phyloP scores from a whole-genome alignment of 2,888 invertebrate species.

The Xiphydria camelus region DNA sequence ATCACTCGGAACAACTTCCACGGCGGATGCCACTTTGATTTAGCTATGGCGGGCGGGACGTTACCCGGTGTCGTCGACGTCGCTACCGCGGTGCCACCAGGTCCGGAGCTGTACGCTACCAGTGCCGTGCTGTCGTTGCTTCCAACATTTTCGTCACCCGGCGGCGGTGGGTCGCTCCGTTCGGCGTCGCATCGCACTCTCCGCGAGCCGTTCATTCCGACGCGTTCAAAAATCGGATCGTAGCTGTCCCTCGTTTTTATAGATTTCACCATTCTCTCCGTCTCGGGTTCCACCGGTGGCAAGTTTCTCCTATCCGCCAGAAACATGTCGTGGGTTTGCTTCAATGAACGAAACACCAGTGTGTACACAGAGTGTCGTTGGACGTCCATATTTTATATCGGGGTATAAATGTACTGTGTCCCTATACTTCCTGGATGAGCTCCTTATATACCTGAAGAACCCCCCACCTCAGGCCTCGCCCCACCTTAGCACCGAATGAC shows the following conservation, averaged over 20 bases:
- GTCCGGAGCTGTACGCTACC: constrained; percentile 22
- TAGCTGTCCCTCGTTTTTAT: constrained; percentile 86
- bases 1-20: constrained; percentile 98
- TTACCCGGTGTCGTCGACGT: constrained; percentile 2
- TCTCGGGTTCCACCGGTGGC: constrained; percentile 81
- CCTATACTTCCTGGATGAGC: too few relatives aligned
- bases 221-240: constrained; percentile 79
- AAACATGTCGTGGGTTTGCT: constrained; percentile 97
- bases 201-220: constrained; percentile 67
- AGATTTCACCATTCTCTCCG: constrained; percentile 72
- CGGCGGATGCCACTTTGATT: constrained; percentile 98
- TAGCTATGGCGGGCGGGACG: constrained; percentile 80
- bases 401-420: too few relatives aligned
- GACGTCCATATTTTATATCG: too few relatives aligned
- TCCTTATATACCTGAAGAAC: too few relatives aligned
- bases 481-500: too few relatives aligned
- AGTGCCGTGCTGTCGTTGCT: constrained; percentile 16
- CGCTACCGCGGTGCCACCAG: constrained; percentile 14
- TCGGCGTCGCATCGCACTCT: constrained; percentile 62
- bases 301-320: constrained; percentile 84
- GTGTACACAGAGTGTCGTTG: constrained; percentile 97
- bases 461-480: too few relatives aligned
- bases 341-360: constrained; percentile 92
- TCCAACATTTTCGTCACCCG: constrained; percentile 45
- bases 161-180: constrained; percentile 58